Evolutionary conservation across 2,888 invertebrate genomes (phyloP), one percentile per base, ranked within the genome.

Genomic region (Chalcis sispes): DNA sequence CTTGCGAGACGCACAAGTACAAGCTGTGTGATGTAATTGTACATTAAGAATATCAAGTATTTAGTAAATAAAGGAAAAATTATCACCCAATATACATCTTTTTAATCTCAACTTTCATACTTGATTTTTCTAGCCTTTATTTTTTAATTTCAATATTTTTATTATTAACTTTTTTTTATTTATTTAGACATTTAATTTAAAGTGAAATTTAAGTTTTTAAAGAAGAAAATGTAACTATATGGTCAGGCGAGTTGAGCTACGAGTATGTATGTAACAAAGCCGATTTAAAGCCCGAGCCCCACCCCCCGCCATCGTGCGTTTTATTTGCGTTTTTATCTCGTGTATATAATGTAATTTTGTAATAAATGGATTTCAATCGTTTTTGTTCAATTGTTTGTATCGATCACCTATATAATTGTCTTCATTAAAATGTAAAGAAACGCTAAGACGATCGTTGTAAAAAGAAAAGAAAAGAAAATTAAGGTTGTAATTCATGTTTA

Each of bases 201-300:
- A 64, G 27, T 29, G 15, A n/a, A n/a, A n/a, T n/a, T 46, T 25
- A n/a, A 32, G 29, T 25, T 65, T 25, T 29, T 36, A 15, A 29
- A 40, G 27, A 58, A 20, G 56, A 42, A 48, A 42, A 50, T 50
- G 18, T 13, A 56, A n/a, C 10, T 36, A 4, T 50, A 74, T 79
- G 77, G 77, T 65, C 72, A 77, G 79, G 75, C 79, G 79, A 79
- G 75, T 79, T 75, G 77, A 77, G 59, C 73, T 71, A 71, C 58
- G 18, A 48, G 18, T 36, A 56, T 20, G 18, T 64, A 15, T 46
- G 10, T 36, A 18, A 71, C 8, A 54, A 54, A 72, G 71, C 71
- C 58, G 52, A 52, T 73, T 56, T 13, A 32, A 42, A 46, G 58
- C 70, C 79, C 73, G 29, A 61, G 73, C 71, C 70, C 77, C 72